Evolutionary conservation across 2,113 vertebrate genomes (phyloP).

Genomic region (Vidua macroura): DNA sequence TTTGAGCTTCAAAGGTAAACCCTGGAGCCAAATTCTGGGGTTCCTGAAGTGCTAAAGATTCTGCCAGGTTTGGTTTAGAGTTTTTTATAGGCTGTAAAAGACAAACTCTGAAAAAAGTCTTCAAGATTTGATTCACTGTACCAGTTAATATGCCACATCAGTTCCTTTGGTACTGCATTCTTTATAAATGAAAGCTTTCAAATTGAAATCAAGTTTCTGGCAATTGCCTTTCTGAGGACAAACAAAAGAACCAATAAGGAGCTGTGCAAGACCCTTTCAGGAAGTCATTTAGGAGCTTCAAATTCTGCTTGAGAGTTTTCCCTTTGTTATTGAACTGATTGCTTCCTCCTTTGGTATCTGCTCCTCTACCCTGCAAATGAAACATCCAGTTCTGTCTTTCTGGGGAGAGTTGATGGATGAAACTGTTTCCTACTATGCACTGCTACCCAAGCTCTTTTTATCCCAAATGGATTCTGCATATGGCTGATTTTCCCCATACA

Average conservation of each 20-base stretch:
- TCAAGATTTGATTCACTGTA: neutral
- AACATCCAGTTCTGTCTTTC: neutral
- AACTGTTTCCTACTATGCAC: neutral
- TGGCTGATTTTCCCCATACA: slow-evolving; percentile 2
- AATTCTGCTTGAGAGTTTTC: neutral
- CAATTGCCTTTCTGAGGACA: neutral
- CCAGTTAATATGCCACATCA: neutral
- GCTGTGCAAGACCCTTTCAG: neutral
- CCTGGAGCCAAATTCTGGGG: neutral
- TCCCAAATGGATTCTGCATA: neutral
- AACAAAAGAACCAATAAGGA: neutral
- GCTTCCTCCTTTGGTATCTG: neutral
- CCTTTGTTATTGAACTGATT: neutral
- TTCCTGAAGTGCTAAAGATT: neutral
- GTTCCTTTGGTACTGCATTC: neutral
- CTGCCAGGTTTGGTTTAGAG: neutral
- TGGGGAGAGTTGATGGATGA: neutral
- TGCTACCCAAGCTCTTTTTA: slow-evolving; percentile 22
- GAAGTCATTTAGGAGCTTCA: neutral
- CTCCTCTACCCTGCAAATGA: neutral
- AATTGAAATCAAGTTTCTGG: neutral
- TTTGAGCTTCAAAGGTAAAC: neutral
- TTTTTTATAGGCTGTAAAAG: neutral
- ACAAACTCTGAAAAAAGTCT: neutral
- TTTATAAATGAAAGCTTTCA: neutral